Evolutionary conservation across 2,797 vertebrate genomes (phyloP).

Genomic region (Prunella strophiata): DNA sequence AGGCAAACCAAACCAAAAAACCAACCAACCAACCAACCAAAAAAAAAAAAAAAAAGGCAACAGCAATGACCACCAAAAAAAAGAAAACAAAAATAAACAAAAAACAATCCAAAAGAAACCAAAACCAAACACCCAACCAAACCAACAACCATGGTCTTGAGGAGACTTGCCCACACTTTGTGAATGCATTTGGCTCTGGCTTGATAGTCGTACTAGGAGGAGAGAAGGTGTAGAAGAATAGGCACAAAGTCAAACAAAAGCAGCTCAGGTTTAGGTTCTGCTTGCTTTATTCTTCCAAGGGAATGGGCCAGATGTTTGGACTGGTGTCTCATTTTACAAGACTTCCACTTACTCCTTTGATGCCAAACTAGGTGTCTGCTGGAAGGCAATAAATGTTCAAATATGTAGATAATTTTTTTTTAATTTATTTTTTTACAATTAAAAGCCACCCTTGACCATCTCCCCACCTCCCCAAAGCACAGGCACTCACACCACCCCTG

Average conservation of each 20-base stretch:
- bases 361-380: slow-evolving; percentile 26
- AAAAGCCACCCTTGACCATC: background rate
- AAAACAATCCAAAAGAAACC: slow-evolving; percentile 39
- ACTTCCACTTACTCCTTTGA: slow-evolving; percentile 25
- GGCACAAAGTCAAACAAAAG: background rate
- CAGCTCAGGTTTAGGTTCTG: slow-evolving; percentile 24
- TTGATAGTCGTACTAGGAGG: slow-evolving; percentile 45
- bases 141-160: slow-evolving; percentile 58
- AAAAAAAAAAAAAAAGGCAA: slow-evolving; percentile 9
- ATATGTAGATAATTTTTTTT: background rate
- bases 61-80: background rate
- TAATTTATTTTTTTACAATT: background rate
- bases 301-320: slow-evolving; percentile 27
- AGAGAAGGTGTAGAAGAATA: slow-evolving; percentile 34
- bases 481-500: background rate
- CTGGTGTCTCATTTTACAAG: slow-evolving; percentile 9
- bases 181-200: slow-evolving; percentile 79
- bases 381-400: background rate
- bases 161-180: slow-evolving; percentile 71
- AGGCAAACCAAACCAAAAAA: slow-evolving; percentile 25
- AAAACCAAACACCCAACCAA: slow-evolving; percentile 49
- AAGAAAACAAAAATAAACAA: background rate
- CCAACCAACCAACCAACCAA: background rate
- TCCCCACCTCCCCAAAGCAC: background rate
- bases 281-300: slow-evolving; percentile 40